phyloP scores from a whole-genome alignment of 2,797 vertebrate genomes.

The Sebastes glaucus region DNA sequence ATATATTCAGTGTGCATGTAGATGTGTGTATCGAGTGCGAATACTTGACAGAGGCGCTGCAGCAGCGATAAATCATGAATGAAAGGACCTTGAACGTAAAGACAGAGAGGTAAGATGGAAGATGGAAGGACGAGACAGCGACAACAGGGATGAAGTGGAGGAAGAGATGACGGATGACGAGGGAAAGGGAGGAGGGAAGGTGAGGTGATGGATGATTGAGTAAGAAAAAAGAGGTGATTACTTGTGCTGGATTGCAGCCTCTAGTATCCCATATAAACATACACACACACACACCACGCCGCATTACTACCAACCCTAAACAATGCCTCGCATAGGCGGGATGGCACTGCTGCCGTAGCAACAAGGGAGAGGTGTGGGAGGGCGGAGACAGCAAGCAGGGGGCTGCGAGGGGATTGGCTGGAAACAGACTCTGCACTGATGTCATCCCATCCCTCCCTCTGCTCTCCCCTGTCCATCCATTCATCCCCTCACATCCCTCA shows the following conservation, averaged over 20 bases:
- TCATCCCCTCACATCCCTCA: conserved; percentile 56
- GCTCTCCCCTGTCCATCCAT: conserved; percentile 47
- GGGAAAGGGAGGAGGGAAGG: background rate
- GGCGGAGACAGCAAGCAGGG: conserved; percentile 46
- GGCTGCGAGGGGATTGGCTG: conserved; percentile 61
- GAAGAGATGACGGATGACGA: background rate
- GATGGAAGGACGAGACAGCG: background rate
- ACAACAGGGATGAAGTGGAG: background rate
- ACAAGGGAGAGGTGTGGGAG: conserved; percentile 73
- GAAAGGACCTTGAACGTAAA: conserved; percentile 19
- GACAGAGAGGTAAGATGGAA: conserved; percentile 18
- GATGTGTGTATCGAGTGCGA: background rate
- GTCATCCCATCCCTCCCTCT: conserved; percentile 50
- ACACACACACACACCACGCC: conserved; percentile 9
- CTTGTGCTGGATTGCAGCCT: conserved; percentile 31
- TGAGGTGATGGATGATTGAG: background rate
- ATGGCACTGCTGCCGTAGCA: conserved; percentile 75
- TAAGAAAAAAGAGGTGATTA: conserved; percentile 14
- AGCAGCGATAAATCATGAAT: conserved; percentile 28
- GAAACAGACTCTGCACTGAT: conserved; percentile 55
- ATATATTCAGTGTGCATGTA: background rate
- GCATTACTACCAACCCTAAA: conserved; percentile 62
- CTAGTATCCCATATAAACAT: conserved; percentile 7
- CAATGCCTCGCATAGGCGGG: conserved; percentile 45
- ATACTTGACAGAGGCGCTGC: conserved; percentile 18